A percentile compares a stretch with the other conserved stretches of the same genome.
Conservation (phyloP, 2,797 vertebrate genomes). For the Hydrophis major region DNA sequence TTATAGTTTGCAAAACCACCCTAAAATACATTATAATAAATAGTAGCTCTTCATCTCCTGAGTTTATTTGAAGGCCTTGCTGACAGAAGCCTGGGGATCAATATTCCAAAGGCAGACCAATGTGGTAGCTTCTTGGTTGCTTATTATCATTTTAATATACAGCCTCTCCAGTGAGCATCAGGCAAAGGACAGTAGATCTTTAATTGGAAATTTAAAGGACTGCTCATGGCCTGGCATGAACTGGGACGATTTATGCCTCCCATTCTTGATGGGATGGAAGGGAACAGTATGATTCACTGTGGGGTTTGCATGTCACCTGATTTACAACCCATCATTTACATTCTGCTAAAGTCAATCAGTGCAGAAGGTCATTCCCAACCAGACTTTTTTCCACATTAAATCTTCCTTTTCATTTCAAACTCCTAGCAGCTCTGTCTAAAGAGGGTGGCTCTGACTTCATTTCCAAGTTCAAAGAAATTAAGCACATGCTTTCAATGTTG, state of each 20-base stretch:
- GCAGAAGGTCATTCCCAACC: conserved; percentile 83
- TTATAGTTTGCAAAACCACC: neutral
- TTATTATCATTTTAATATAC: conserved; percentile 63
- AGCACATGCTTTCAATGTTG: conserved; percentile 27
- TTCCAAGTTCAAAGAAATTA: conserved; percentile 36
- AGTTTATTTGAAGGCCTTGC: conserved; percentile 28
- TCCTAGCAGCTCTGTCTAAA: conserved; percentile 44
- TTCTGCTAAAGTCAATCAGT: conserved; percentile 84
- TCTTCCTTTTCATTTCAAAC: conserved; percentile 53
- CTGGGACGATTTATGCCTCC: conserved; percentile 70
- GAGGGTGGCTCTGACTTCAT: conserved; percentile 38
- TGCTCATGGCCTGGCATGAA: conserved; percentile 61
- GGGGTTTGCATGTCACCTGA: conserved; percentile 68
- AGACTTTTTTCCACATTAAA: conserved; percentile 75
- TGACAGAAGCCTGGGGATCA: conserved; percentile 45
- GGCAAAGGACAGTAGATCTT: conserved; percentile 67
- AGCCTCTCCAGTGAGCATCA: conserved; percentile 52
- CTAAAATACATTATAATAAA: conserved; percentile 27
- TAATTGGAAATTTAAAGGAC: conserved; percentile 73
- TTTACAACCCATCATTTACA: conserved; percentile 87
- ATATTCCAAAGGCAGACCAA: conserved; percentile 40
- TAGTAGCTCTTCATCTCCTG: conserved; percentile 17
- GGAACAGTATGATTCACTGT: conserved; percentile 75
- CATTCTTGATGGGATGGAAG: conserved; percentile 76
- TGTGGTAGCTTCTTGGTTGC: conserved; percentile 33